These are phyloP conservation scores for Druon quercuslanigerum DNA, from an alignment of 1,140 invertebrate species.

Conservation along the genomic window DNA sequence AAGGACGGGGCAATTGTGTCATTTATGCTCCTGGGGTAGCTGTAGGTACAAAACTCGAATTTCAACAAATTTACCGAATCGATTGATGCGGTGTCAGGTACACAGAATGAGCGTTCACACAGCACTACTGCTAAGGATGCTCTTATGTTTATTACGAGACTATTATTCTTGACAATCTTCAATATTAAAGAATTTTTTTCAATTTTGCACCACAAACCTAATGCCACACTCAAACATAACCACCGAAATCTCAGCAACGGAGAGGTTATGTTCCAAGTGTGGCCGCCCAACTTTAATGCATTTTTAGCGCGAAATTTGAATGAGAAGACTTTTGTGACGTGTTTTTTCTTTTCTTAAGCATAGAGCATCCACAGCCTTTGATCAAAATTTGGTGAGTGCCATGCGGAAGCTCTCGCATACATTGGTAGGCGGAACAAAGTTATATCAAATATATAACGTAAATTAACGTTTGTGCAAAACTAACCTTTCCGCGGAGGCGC, in stretches of 20 bases:
- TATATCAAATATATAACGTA: conserved; percentile 39
- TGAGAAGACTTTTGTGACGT: background rate
- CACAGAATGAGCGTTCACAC: conserved; percentile 53
- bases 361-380: background rate
- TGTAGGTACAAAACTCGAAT: conserved; percentile 41
- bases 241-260: too few relatives aligned
- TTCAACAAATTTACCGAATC: conserved; percentile 49
- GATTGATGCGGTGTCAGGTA: conserved; percentile 66
- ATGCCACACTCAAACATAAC: too few relatives aligned
- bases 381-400: conserved; percentile 25
- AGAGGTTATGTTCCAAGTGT: too few relatives aligned
- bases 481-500: conserved; percentile 72
- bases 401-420: conserved; percentile 44
- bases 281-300: background rate
- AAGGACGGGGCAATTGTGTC: conserved; percentile 52
- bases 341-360: background rate
- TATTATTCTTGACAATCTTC: background rate
- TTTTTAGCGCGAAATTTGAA: background rate
- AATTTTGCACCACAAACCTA: background rate
- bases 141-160: background rate
- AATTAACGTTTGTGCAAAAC: conserved; percentile 66
- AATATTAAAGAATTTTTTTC: background rate
- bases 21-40: conserved; percentile 38
- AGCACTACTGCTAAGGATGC: conserved; percentile 33
- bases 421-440: conserved; percentile 43